Base-by-base conservation (phyloP, 2,797 vertebrate species). In the Kryptopterus vitreolus region DNA sequence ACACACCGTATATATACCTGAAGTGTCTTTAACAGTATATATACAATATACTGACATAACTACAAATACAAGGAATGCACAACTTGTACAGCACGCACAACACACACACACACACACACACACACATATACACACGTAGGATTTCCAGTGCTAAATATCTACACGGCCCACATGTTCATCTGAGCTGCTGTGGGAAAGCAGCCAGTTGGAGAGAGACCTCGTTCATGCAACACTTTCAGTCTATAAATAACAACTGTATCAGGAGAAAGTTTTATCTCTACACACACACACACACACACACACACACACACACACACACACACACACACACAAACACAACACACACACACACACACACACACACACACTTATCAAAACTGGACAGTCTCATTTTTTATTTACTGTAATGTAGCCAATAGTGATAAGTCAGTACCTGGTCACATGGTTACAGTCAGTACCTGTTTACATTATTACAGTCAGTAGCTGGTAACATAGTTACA, bases 171-270 rank as follows among this genome's bases (percentile, higher is more conserved):
- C 52, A 73, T 58, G 53, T 43, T 73, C 52, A 35, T 73, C 31
- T 35, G 29, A 31, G 48, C 46, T 18, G 1, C 26, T 20, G 24
- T 52, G 46, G 48, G 68, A 71, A 71, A 33, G 1, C 16, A 71
- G 68, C 46, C 68, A 52, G 46, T 3, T 10, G 15, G 65, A 46
- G 68, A 52, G 68, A 71, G 68, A 71, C 48, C 18, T 29, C 48
- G 31, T 52, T 71, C 68, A 57, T 29, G 52, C 33, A 38, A 78
- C 65, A 57, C 53, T 69, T 78, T 69, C 53, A 16, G 24, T 78
- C 88, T 92, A 92, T 90, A 89, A 92, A 91, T 91, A 91, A 78
- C 35, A 24, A 43, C 81, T 48, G 87, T 90, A 86, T 88, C 91
- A 46, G 65, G 38, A 68, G 38, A 68, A 68, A 8, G 65, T 46